These are phyloP conservation scores for Eurypyga helias DNA, from an alignment of 2,113 vertebrate genomes.

Conservation along the genomic window DNA sequence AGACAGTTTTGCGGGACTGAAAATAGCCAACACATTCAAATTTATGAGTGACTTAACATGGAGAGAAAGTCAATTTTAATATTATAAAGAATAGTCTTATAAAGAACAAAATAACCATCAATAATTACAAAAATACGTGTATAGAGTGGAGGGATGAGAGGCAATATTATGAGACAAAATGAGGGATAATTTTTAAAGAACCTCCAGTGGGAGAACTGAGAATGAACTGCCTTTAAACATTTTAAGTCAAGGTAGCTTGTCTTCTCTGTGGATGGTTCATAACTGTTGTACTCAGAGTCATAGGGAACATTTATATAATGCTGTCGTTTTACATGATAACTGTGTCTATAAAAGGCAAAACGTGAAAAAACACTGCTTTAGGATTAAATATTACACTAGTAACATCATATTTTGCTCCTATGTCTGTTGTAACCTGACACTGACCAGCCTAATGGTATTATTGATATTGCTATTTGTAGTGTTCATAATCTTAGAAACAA, in stretches of 20 bases:
- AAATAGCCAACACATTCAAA: background rate
- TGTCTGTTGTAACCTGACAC: background rate
- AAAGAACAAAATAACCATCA: background rate
- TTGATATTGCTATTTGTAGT: background rate
- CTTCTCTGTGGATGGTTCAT: rapidly evolving
- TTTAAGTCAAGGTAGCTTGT: background rate
- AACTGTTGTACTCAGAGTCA: background rate
- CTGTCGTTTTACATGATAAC: background rate
- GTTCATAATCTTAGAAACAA: background rate
- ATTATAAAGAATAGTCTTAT: background rate
- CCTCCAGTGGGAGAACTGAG: background rate
- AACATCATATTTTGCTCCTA: background rate
- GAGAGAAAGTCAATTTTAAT: background rate
- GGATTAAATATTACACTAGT: background rate
- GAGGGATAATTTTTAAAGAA: background rate
- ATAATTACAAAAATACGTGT: background rate
- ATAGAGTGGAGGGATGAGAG: background rate
- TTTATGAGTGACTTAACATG: background rate
- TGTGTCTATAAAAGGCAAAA: background rate
- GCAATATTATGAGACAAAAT: background rate
- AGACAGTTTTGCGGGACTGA: background rate
- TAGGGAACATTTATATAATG: background rate
- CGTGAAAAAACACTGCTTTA: background rate
- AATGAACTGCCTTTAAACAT: background rate
- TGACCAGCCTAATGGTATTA: background rate